Evolutionary conservation across 2,797 vertebrate species (phyloP), one percentile per base, ranked within the genome.

Genomic region (Corythornis leucogaster): DNA sequence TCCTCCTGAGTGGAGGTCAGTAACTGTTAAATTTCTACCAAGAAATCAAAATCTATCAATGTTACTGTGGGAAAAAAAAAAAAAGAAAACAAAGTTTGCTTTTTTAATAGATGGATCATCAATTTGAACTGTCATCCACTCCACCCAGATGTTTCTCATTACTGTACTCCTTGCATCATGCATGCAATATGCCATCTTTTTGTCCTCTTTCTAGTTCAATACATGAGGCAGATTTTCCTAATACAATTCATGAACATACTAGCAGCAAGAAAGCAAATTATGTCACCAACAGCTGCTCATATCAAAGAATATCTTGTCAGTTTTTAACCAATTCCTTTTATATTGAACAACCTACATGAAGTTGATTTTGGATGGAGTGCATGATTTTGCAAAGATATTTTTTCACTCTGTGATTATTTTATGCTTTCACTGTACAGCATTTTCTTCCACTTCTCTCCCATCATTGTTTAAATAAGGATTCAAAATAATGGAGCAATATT

Each of bases 151-250:
- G 98, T 97, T 98, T 97, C 94, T 85, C 77, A 98, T 98, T 98
- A 98, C 78, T 82, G 61, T 94, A 92, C 79, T 93, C 77, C 83
- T 94, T 95, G 92, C 87, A 89, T 96, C 94, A 96, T 96, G 96
- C 79, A 38, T 95, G 91, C 94, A 97, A 80, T 92, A 95, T 96
- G 95, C 97, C 97, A 97, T 98, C 97, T 95, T 76, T 96, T 89
- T 93, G 76, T 85, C 91, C 74, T 93, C 96, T 94, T 98, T 97
- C 95, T 98, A 96, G 97, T 97, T 96, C 92, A 97, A 98, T 96
- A 96, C 95, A 97, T 97, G 94, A 98, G 95, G 88, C 96, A 98
- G 76, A 96, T 98, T 98, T 98, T 98, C 97, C 97, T 95, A 96
- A 93, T 97, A 98, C 98, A 94, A 91, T 82, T 86, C 75, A 80